Evolutionary conservation across 2,888 invertebrate genomes (phyloP).

Genomic region (Drosophila meridiana): DNA sequence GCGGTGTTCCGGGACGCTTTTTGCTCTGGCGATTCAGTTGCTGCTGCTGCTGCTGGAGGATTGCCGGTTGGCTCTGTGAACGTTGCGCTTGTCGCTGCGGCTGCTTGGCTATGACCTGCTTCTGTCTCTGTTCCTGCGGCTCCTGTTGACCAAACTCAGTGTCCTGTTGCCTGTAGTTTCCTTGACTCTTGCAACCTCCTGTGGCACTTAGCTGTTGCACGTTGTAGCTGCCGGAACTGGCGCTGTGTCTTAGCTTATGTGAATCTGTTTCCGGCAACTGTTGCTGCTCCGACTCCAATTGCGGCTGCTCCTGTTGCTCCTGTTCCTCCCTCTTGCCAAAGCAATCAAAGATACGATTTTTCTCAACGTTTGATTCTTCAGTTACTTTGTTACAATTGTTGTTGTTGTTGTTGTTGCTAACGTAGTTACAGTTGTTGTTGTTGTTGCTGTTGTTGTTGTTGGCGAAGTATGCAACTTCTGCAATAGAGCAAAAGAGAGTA

Average conservation of each 20-base stretch:
- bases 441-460: conserved; percentile 55
- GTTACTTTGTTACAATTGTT: conserved; percentile 45
- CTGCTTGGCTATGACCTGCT: conserved; percentile 45
- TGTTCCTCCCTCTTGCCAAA: conserved; percentile 47
- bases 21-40: conserved; percentile 22
- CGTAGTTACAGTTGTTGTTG: conserved; percentile 49
- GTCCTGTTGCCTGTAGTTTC: conserved; percentile 55
- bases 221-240: conserved; percentile 67
- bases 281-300: conserved; percentile 4
- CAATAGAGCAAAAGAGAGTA: conserved; percentile 79
- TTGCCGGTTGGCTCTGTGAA: conserved; percentile 58
- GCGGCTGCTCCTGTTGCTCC: conserved; percentile 14
- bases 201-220: conserved; percentile 59
- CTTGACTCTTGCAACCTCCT: not conserved
- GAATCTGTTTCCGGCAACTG: not conserved
- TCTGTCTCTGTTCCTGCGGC: conserved; percentile 3
- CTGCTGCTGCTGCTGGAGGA: conserved; percentile 30
- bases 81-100: conserved; percentile 54
- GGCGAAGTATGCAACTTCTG: conserved; percentile 84
- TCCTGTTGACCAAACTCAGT: conserved; percentile 52
- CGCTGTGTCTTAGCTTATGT: conserved; percentile 18
- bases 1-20: conserved; percentile 61
- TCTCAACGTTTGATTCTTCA: conserved; percentile 22
- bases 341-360: conserved; percentile 55
- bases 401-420: conserved; percentile 64